These are phyloP conservation scores for Aurelia aurita DNA, from an alignment of 30 jellyfish, hydroid and myxozoan genomes.

Conservation along the genomic window DNA sequence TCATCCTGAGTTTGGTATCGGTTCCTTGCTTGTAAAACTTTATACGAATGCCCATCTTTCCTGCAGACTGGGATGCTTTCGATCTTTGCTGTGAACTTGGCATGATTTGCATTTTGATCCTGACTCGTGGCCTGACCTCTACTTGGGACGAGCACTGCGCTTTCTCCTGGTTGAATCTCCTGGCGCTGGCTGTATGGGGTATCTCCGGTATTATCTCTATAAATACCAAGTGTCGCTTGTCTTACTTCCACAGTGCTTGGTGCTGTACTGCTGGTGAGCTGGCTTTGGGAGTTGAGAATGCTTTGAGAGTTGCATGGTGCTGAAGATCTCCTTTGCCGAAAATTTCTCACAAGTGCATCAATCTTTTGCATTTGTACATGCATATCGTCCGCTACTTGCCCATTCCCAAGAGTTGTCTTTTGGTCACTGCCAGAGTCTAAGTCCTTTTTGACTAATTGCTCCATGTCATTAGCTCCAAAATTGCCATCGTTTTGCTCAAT, in stretches of 20 bases:
- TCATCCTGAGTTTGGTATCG: neutral
- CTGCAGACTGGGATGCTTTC: slow-evolving; percentile 1
- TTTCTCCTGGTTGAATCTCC: no score
- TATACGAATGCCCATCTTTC: slow-evolving; percentile 12
- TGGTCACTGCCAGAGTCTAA: neutral
- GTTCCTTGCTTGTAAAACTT: neutral
- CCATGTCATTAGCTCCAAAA: no score
- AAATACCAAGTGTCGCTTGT: neutral
- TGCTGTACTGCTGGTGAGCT: neutral
- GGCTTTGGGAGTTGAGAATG: neutral
- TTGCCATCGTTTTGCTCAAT: neutral
- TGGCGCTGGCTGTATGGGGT: no score
- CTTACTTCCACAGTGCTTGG: neutral
- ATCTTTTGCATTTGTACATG: neutral
- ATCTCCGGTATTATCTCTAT: no score
- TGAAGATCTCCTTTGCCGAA: slow-evolving; percentile 5
- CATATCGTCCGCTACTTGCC: neutral
- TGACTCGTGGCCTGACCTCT: neutral
- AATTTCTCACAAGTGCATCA: slow-evolving; percentile 28
- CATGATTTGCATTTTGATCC: neutral
- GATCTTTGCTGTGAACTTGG: neutral
- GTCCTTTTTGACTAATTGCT: no score
- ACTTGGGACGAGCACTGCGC: neutral
- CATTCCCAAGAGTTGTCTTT: neutral
- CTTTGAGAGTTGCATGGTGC: neutral